phyloP scores from a whole-genome alignment of 2,888 invertebrate species.

The Agapetus fuscipes region DNA sequence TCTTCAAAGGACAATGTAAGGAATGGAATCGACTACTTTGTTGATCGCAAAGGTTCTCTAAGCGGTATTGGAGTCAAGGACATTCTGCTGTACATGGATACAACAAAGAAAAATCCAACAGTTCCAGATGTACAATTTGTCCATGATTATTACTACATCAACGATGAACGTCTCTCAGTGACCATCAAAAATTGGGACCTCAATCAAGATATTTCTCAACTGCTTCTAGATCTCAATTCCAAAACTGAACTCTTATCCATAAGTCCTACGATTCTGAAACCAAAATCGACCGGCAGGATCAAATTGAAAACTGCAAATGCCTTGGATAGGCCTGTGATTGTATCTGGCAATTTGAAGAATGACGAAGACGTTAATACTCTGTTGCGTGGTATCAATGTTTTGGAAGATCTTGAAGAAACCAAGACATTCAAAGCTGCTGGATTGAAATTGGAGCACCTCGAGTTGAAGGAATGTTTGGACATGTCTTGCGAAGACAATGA shows the following conservation, averaged over 20 bases:
- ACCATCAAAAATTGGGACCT: no score
- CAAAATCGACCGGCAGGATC: constrained; percentile 43
- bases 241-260: no score
- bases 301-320: constrained; percentile 43
- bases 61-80: not conserved
- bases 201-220: no score
- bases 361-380: constrained; percentile 39
- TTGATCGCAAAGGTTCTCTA: not conserved
- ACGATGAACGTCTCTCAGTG: no score
- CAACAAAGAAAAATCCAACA: not conserved
- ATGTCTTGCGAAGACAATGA: constrained; percentile 34
- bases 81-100: not conserved
- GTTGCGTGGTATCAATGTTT: constrained; percentile 24
- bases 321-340: constrained; percentile 43
- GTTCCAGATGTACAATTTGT: not conserved
- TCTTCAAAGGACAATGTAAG: constrained; percentile 41
- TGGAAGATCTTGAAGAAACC: constrained; percentile 22
- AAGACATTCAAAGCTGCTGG: constrained; percentile 28
- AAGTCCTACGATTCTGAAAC: constrained; percentile 24
- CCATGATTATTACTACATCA: not conserved
- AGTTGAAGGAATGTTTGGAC: constrained; percentile 15
- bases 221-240: no score
- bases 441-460: not conserved
- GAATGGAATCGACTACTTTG: not conserved
- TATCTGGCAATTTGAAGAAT: constrained; percentile 47